These are phyloP conservation scores for Mus spretus DNA, from an alignment of 2,797 vertebrate species.

Conservation along the genomic window DNA sequence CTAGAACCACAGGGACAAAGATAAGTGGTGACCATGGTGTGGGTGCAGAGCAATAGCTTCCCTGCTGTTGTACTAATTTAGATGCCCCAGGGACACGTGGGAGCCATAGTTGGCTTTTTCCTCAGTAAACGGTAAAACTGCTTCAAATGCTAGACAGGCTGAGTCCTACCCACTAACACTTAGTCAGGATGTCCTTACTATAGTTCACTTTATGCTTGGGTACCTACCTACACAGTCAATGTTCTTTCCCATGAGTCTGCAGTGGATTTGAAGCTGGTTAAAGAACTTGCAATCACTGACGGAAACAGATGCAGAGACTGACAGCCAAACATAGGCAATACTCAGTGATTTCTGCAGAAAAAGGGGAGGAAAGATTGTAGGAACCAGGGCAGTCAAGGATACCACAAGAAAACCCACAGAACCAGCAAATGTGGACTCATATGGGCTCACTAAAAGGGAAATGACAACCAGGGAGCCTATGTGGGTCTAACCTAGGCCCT, in stretches of 20 bases:
- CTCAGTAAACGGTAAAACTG: background rate
- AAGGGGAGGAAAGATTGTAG: background rate
- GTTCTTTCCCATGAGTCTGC: background rate
- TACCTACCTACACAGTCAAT: background rate
- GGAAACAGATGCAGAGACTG: background rate
- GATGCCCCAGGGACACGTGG: background rate
- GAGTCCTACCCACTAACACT: background rate
- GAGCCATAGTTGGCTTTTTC: background rate
- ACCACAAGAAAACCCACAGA: background rate
- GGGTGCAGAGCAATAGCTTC: too few relatives aligned
- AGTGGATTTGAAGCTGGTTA: background rate
- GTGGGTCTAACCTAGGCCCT: background rate
- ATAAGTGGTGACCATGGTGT: background rate
- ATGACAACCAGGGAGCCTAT: background rate
- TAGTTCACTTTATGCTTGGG: too few relatives aligned
- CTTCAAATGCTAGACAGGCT: background rate
- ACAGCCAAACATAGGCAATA: background rate
- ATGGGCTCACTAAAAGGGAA: background rate
- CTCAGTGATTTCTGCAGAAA: background rate
- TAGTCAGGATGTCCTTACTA: background rate
- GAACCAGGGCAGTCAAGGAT: background rate
- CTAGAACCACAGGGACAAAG: background rate
- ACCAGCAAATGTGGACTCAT: background rate
- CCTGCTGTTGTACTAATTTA: background rate
- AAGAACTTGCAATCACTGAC: background rate